phyloP scores from a whole-genome alignment of 2,113 vertebrate species.

The human region GRCh38 chr4:113115501-113116000 shows the following conservation, averaged over 20 bases:
- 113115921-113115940: fast-evolving
- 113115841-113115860: background rate
- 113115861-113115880: background rate
- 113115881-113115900: background rate
- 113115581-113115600: background rate
- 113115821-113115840: background rate
- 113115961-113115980: background rate
- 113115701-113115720: background rate
- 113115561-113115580: background rate
- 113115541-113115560: too few relatives aligned
- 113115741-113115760: background rate
- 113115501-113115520: background rate
- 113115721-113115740: background rate
- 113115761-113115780: background rate
- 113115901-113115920: background rate
- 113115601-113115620: background rate
- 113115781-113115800: background rate
- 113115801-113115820: background rate
- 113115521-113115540: background rate
- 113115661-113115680: background rate
- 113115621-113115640: background rate
- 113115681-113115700: background rate
- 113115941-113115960: background rate
- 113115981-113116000: background rate
- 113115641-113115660: background rate